Base-by-base conservation (phyloP, 2,113 vertebrate genomes). In the Dunckerocampus dactyliophorus region DNA sequence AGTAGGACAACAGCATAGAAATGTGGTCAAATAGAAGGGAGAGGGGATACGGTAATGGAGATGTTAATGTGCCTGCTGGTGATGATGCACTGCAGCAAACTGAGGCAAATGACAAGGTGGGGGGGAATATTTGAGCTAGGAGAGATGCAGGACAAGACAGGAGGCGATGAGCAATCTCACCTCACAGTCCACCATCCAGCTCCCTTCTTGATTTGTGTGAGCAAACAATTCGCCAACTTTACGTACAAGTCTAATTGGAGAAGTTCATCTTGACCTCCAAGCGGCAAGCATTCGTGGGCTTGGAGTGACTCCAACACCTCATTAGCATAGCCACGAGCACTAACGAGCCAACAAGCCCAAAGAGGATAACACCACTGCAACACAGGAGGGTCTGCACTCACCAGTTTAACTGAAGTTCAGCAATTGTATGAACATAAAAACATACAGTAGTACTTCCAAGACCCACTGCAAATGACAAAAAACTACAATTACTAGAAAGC, bases 21-120 rank as follows among this genome's bases (percentile, higher is more conserved):
- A 45, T 57, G 64, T 55, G 64, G 68, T 43, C 31, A 34, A 34
- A 34, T 34, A 34, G 31, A 34, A 34, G 31, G 39, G 3, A 43
- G 39, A 58, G 67, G 62, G 42, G 34, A 57, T 47, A 72, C 52
- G 71, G 61, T 80, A 82, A 85, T 80, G 76, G 68, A 84, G 85
- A 85, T 83, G 83, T 82, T 85, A 87, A 87, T 88, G 74, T 76
- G 74, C 46, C 75, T 75, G 79, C 74, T 64, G 63, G 73, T 81
- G 83, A 85, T 42, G 37, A 56, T 81, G 80, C 83, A 85, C 74
- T 88, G 87, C 85, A 85, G 87, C 82, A 85, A 87, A 83, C 42
- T 69, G 77, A 78, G 71, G 67, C 53, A 75, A 55, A 64, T 55
- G 51, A 65, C 34, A 50, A 75, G 64, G 54, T 67, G 49, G 50